Conservation (phyloP, 2,888 invertebrate genomes). For the Meghimatium bilineatum region DNA sequence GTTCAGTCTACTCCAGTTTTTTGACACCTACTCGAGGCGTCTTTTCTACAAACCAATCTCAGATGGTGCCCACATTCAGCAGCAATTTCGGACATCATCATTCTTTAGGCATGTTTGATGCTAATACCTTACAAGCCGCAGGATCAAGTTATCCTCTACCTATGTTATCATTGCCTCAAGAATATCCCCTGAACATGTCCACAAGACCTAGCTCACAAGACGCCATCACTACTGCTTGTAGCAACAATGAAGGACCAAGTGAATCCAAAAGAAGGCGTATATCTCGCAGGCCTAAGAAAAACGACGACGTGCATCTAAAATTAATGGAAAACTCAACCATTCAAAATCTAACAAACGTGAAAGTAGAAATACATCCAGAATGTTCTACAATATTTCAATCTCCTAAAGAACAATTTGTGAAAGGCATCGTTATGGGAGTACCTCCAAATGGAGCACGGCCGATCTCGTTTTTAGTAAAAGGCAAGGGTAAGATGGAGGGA, state of each 20-base stretch:
- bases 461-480: not conserved
- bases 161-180: not conserved
- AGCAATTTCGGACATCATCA: not conserved
- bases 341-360: not conserved
- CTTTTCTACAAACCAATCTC: not conserved
- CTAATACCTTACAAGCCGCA: no score
- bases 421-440: not conserved
- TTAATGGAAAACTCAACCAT: not conserved
- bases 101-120: no score
- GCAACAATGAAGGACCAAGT: not conserved
- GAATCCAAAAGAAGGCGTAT: not conserved
- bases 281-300: not conserved
- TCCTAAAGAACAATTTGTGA: not conserved
- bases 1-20: not conserved
- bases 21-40: not conserved
- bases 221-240: not conserved
- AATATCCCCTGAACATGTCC: not conserved
- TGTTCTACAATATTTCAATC: no score
- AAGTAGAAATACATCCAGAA: not conserved
- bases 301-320: no score
- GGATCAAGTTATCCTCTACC: not conserved
- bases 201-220: no score
- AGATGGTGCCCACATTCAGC: not conserved
- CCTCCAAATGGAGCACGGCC: conserved; percentile 14
- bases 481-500: not conserved